These are phyloP conservation scores for Ceratosolen solmsi DNA, from an alignment of 1,140 invertebrate genomes.

Conservation along the genomic window DNA sequence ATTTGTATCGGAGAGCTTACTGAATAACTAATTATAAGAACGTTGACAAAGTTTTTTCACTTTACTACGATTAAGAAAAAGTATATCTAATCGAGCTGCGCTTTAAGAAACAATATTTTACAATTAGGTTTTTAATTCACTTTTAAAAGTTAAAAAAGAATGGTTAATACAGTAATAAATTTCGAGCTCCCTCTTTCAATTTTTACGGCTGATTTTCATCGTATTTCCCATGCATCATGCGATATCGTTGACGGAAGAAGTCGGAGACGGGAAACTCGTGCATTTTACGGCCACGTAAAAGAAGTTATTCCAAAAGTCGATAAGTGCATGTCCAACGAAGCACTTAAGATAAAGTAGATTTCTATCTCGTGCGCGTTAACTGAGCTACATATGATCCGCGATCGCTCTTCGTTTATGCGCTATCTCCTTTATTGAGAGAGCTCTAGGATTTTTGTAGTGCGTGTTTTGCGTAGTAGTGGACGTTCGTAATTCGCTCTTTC, in stretches of 20 bases:
- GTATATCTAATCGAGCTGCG: too few relatives aligned
- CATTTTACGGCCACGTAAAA: conserved; percentile 54
- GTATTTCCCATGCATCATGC: neutral
- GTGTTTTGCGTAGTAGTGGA: too few relatives aligned
- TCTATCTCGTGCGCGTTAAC: conserved; percentile 36
- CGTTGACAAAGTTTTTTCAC: too few relatives aligned
- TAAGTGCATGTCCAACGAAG: conserved; percentile 60
- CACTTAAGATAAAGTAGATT: conserved; percentile 66
- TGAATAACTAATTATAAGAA: too few relatives aligned
- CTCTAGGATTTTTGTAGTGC: neutral
- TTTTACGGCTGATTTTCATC: neutral
- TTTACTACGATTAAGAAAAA: too few relatives aligned
- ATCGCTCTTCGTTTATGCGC: neutral
- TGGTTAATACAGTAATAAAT: neutral
- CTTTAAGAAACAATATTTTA: too few relatives aligned
- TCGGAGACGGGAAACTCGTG: neutral
- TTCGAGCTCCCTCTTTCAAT: neutral
- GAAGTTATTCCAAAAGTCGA: conserved; percentile 60
- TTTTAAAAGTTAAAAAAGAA: too few relatives aligned
- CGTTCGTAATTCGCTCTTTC: neutral
- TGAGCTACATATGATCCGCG: neutral
- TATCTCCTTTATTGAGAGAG: neutral
- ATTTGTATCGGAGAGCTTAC: too few relatives aligned
- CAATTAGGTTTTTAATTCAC: too few relatives aligned
- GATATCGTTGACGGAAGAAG: neutral